Conservation (phyloP, 2,113 vertebrate species). For the Acrocephalus kingi region DNA sequence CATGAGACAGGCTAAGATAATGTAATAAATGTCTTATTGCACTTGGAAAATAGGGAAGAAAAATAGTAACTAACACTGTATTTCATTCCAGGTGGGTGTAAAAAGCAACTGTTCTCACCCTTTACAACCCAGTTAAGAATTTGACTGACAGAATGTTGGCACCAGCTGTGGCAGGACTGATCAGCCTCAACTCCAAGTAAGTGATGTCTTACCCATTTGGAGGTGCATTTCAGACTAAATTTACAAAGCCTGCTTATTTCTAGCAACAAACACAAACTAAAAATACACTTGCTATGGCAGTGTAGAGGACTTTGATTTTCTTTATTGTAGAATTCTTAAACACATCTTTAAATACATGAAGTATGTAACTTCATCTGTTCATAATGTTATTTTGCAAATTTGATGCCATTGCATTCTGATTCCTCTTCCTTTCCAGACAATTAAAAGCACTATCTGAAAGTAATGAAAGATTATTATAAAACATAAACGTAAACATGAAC, state of each 20-base stretch:
- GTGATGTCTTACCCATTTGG: slow-evolving; percentile 14
- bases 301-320: neutral
- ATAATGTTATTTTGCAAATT: neutral
- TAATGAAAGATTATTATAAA: neutral
- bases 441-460: neutral
- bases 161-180: slow-evolving; percentile 71
- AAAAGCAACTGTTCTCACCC: slow-evolving; percentile 68
- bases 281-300: neutral
- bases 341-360: neutral
- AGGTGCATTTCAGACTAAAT: neutral
- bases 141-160: slow-evolving; percentile 81
- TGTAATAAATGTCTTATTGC: slow-evolving; percentile 3
- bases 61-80: slow-evolving; percentile 29
- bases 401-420: neutral
- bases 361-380: neutral
- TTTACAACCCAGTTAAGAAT: slow-evolving; percentile 18
- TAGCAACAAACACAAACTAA: neutral
- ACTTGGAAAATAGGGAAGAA: neutral
- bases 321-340: neutral
- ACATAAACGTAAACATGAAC: neutral
- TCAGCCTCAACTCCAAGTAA: slow-evolving; percentile 84
- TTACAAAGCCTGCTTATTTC: neutral
- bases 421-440: neutral
- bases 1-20: slow-evolving; percentile 40
- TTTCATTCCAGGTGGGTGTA: slow-evolving; percentile 76